Base-by-base conservation (phyloP, 2,113 vertebrate species). In the Melozone crissalis region DNA sequence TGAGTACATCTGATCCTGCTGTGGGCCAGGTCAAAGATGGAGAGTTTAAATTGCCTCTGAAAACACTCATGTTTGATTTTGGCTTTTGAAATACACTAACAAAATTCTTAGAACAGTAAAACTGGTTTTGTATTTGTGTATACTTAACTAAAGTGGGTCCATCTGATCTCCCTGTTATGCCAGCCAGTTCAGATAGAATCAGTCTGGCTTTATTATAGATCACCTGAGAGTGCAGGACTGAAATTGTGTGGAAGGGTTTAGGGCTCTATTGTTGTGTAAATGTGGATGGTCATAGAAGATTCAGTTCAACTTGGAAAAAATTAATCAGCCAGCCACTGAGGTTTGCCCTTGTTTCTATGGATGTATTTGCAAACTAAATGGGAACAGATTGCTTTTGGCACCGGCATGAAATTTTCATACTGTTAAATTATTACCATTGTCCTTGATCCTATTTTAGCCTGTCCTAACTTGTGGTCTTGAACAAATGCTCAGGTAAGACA, bases 201-300 rank as follows among this genome's bases (percentile, higher is more conserved):
- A 35, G 24, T 15, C 21, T 82, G 43, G 3, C 18, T 41, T 59
- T 23, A 46, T 26, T 65, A 30, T 7, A 69, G 31, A 41, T 27
- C 7, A 51, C 31, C 27, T 90, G 54, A 73, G 39, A 62, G 10
- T 39, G 77, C 1, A 0, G 26, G 2, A 65, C 65, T 84, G 9
- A 57, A 90, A 69, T 24, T 26, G 0, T 20, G 15, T 35, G 24
- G 24, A 75, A 69, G 7, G 9, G 11, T 69, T 82, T 78, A 55
- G 20, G 0, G 0, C 20, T 77, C 26, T 52, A 10, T 10, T 59
- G 0, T 26, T 43, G 7, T 22, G 10, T 82, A 51, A 81, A n/a
- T 26, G 9, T 59, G 39, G n/a, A 49, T 84, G 28, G 27, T 52
- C 21, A 33, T 28, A 28, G 23, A 75, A 72, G 4, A 5, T 75